phyloP scores from a whole-genome alignment of 2,113 vertebrate species.

The Erpornis zantholeuca region DNA sequence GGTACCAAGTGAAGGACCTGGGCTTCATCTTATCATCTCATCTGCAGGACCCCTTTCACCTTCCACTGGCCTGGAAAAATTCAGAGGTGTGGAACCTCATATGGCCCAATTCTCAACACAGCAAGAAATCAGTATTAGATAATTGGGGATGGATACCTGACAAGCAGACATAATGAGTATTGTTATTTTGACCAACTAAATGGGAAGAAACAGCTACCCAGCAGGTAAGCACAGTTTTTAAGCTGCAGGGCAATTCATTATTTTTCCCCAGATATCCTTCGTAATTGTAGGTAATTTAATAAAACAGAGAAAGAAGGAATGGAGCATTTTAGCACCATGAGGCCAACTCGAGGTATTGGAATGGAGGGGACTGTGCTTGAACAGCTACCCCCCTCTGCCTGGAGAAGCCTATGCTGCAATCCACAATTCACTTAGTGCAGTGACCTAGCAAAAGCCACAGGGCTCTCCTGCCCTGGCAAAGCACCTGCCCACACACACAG shows the following conservation, averaged over 20 bases:
- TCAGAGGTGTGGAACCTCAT: neutral
- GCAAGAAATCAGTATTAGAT: slow-evolving; percentile 10
- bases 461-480: slow-evolving; percentile 4
- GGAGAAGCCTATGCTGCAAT: slow-evolving; percentile 8
- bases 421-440: slow-evolving; percentile 28
- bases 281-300: slow-evolving; percentile 63
- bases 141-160: slow-evolving; percentile 51
- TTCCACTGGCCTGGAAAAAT: neutral
- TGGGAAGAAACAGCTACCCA: slow-evolving; percentile 29
- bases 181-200: slow-evolving; percentile 32
- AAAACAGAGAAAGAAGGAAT: slow-evolving; percentile 11
- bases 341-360: neutral
- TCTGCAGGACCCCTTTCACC: neutral
- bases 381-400: neutral
- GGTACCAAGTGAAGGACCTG: neutral
- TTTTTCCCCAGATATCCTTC: slow-evolving; percentile 49
- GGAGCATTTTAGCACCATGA: neutral
- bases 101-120: neutral
- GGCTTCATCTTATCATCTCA: neutral
- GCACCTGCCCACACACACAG: slow-evolving; percentile 14
- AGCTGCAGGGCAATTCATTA: slow-evolving; percentile 49
- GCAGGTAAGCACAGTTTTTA: slow-evolving; percentile 41
- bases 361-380: neutral
- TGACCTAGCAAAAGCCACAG: slow-evolving; percentile 19
- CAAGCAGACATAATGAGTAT: slow-evolving; percentile 4